Evolutionary conservation across 2,113 vertebrate genomes (phyloP).

Genomic region (Halcyon malimbica): DNA sequence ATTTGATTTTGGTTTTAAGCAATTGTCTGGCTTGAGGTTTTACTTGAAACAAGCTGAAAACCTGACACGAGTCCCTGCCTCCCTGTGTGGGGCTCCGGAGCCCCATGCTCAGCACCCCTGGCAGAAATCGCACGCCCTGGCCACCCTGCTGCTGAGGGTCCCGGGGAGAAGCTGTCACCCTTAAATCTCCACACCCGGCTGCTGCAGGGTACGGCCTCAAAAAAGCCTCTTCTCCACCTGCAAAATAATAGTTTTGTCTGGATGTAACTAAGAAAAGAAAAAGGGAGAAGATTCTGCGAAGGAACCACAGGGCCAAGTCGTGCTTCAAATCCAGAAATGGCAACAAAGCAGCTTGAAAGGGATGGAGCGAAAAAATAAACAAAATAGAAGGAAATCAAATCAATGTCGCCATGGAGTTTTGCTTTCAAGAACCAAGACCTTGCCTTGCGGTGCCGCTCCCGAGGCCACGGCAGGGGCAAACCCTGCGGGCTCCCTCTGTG

Average conservation of each 20-base stretch:
- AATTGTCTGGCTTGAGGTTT: not conserved
- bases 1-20: not conserved
- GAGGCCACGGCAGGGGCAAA: fast-evolving
- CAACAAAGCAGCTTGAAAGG: not conserved
- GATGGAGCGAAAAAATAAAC: not conserved
- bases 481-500: not conserved
- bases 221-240: not conserved
- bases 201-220: not conserved
- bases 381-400: not conserved
- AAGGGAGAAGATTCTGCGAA: not conserved
- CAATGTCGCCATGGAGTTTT: not conserved
- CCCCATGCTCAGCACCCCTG: not conserved
- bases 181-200: not conserved
- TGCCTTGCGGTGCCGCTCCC: not conserved
- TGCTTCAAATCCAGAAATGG: not conserved
- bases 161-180: not conserved
- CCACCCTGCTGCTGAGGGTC: not conserved
- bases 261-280: not conserved
- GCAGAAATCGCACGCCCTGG: not conserved
- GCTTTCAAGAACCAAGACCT: not conserved
- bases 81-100: not conserved
- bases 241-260: not conserved
- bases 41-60: not conserved
- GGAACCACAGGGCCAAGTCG: not conserved
- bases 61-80: not conserved